Percentiles rank a stretch among this genome's conserved stretches.
Evolutionary conservation across 2,113 vertebrate species (phyloP).

Genomic region (Tor tambroides): DNA sequence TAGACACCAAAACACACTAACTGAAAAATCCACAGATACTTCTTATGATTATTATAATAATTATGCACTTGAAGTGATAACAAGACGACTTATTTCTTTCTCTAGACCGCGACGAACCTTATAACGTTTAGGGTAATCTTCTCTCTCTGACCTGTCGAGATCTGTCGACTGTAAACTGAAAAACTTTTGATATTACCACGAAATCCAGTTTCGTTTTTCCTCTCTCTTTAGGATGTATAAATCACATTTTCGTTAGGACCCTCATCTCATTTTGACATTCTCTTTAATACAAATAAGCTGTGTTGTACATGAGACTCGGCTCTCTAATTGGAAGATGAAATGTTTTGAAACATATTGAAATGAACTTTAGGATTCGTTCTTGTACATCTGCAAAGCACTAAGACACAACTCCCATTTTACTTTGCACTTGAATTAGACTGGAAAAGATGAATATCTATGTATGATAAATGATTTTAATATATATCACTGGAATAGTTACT

Average conservation of each 20-base stretch:
- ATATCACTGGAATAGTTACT: conserved; percentile 56
- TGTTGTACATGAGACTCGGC: not conserved
- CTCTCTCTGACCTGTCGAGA: conserved; percentile 35
- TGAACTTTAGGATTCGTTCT: conserved; percentile 10
- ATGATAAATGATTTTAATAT: conserved; percentile 27
- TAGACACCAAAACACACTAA: conserved; percentile 64
- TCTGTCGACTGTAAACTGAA: not conserved
- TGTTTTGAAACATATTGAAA: conserved; percentile 18
- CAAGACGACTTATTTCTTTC: conserved; percentile 28
- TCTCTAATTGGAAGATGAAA: not conserved
- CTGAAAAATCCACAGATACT: conserved; percentile 48
- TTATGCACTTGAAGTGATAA: conserved; percentile 37
- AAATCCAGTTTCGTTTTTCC: not conserved
- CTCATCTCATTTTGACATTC: not conserved
- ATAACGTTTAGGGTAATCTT: conserved; percentile 34
- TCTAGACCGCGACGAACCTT: conserved; percentile 48
- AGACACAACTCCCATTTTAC: conserved; percentile 11
- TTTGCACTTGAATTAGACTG: conserved; percentile 55
- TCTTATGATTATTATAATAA: conserved; percentile 5
- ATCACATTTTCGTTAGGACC: not conserved
- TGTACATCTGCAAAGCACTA: conserved; percentile 31
- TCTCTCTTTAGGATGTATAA: not conserved
- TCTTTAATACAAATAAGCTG: conserved; percentile 1
- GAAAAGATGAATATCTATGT: conserved; percentile 31
- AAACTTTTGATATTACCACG: conserved; percentile 1